These are phyloP conservation scores for Orbicella faveolata DNA, from an alignment of 64 coral and sea anemone genomes.

Conservation along the genomic window DNA sequence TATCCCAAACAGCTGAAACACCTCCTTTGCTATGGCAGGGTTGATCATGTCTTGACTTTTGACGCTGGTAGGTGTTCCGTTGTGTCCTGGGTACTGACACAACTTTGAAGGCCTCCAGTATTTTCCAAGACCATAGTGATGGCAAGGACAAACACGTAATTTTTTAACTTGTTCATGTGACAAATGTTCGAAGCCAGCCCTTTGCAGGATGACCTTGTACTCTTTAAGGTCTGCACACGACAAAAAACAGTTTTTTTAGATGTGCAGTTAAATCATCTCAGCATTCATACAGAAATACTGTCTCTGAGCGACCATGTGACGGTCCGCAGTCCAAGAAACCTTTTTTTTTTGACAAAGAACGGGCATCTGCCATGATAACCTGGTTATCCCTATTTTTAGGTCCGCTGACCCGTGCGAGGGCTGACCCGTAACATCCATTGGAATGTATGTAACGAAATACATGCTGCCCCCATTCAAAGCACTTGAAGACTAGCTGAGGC, in stretches of 20 bases:
- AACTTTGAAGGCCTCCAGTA: constrained; percentile 30
- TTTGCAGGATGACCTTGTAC: constrained; percentile 38
- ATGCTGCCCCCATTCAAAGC: background rate
- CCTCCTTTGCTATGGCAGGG: background rate
- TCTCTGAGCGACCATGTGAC: constrained; percentile 16
- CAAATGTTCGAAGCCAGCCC: background rate
- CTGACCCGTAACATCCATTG: constrained; percentile 18
- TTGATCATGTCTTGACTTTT: constrained; percentile 38
- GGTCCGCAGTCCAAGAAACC: constrained; percentile 31
- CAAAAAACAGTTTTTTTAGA: constrained; percentile 26
- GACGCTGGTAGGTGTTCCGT: constrained; percentile 9
- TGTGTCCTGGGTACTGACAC: constrained; percentile 43
- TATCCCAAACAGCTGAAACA: constrained; percentile 40
- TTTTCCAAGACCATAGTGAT: constrained; percentile 32
- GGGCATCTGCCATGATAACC: constrained; percentile 23
- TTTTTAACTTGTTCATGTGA: background rate
- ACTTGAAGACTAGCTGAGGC: background rate
- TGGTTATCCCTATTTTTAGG: background rate
- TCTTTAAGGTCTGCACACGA: constrained; percentile 31
- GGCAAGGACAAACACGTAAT: constrained; percentile 21
- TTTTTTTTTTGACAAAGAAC: constrained; percentile 10
- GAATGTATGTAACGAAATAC: constrained; percentile 8
- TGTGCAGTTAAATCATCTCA: constrained; percentile 47
- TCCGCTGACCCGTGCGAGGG: constrained; percentile 15
- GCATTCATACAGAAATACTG: constrained; percentile 28